phyloP scores from a whole-genome alignment of 2,797 vertebrate genomes.

The Hozukius guyotensis region DNA sequence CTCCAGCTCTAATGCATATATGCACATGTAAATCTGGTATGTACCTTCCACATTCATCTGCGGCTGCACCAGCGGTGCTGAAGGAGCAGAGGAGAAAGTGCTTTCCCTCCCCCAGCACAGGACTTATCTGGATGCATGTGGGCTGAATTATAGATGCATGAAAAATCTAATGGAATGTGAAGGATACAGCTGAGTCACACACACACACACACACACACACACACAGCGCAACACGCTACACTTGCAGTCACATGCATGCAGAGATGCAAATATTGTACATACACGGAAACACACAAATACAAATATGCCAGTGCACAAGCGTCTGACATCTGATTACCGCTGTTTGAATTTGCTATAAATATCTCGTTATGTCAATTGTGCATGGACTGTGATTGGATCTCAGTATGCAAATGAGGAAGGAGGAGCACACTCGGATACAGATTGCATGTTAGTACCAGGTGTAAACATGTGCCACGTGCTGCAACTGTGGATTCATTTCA shows the following conservation, averaged over 20 bases:
- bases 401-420: neutral
- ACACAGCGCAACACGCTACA: neutral
- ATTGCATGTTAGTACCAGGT: neutral
- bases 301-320: neutral
- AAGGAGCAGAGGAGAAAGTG: neutral
- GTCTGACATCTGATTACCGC: neutral
- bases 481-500: no score
- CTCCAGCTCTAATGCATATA: neutral
- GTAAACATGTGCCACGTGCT: neutral
- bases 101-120: slow-evolving; percentile 24
- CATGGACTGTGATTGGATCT: neutral
- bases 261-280: neutral
- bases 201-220: neutral
- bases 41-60: no score
- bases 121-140: slow-evolving; percentile 43
- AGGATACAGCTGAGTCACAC: slow-evolving; percentile 63
- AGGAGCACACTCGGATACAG: neutral
- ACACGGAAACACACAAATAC: neutral
- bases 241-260: neutral
- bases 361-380: neutral
- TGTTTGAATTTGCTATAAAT: neutral
- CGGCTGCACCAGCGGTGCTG: neutral
- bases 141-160: slow-evolving; percentile 64
- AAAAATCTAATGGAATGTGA: slow-evolving; percentile 60
- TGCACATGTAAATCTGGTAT: neutral